These are phyloP conservation scores for Caerostris extrusa DNA, from an alignment of 1,140 invertebrate species.

Conservation along the genomic window DNA sequence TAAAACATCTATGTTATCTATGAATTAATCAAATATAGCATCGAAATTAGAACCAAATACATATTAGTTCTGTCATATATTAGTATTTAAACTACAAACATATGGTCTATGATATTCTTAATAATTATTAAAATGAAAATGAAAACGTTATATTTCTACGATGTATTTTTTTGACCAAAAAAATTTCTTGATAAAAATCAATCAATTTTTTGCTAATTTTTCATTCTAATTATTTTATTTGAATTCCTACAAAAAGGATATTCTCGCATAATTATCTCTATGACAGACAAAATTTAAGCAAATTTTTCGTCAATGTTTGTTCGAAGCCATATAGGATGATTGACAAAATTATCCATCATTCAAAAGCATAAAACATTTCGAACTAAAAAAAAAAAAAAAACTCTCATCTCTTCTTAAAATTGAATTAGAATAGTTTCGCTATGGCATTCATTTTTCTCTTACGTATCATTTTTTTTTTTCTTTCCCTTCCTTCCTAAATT, in stretches of 20 bases:
- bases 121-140: too few species aligned
- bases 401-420: constrained; percentile 27
- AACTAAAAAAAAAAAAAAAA: constrained; percentile 26
- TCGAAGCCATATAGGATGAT: neutral
- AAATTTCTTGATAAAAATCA: too few species aligned
- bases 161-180: too few species aligned
- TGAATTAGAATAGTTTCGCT: constrained; percentile 27
- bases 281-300: neutral
- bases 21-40: too few species aligned
- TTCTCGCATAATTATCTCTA: neutral
- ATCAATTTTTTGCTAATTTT: too few species aligned
- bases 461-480: neutral
- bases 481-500: neutral
- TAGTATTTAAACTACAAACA: too few species aligned
- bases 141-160: too few species aligned
- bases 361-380: constrained; percentile 14
- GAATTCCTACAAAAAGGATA: neutral
- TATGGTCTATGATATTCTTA: too few species aligned
- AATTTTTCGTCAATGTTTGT: neutral
- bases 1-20: too few species aligned
- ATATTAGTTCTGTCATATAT: too few species aligned
- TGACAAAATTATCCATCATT: constrained; percentile 46
- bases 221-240: neutral
- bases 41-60: too few species aligned
- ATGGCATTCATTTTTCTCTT: constrained; percentile 7